phyloP scores from a whole-genome alignment of 1,140 invertebrate species.

The Pseudachorutes palmiensis region DNA sequence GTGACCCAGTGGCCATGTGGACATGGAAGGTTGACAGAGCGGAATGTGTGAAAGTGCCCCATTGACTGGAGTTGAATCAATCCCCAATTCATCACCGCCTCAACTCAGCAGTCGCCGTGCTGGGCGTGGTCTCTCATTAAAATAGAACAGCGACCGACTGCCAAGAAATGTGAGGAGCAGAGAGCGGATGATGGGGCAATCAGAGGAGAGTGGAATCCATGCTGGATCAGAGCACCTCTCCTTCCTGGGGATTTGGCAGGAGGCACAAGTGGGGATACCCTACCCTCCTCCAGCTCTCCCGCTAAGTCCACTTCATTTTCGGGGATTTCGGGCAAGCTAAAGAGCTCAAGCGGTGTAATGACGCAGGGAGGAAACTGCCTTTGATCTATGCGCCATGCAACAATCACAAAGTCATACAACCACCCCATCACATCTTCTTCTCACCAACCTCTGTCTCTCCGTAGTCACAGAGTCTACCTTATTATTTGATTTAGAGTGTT shows the following conservation, averaged over 20 bases:
- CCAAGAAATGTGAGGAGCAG: too few relatives aligned
- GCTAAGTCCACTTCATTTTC: not conserved
- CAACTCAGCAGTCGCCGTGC: too few relatives aligned
- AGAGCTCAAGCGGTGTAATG: conserved; percentile 12
- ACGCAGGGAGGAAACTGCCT: conserved; percentile 15
- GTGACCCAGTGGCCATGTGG: not conserved
- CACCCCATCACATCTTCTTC: not conserved
- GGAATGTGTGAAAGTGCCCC: conserved; percentile 21
- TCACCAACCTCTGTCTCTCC: not conserved
- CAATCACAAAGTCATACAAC: not conserved
- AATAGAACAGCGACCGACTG: too few relatives aligned
- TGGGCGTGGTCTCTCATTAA: too few relatives aligned
- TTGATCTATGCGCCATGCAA: conserved; percentile 15
- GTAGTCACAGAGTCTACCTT: not conserved
- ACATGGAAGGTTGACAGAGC: conserved; percentile 32
- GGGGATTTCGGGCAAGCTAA: not conserved
- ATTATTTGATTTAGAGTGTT: conserved; percentile 7
- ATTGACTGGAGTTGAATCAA: not conserved
- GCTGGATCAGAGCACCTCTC: too few relatives aligned
- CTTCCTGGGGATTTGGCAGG: too few relatives aligned
- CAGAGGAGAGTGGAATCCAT: too few relatives aligned
- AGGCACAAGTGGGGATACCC: too few relatives aligned
- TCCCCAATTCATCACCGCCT: not conserved
- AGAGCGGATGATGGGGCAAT: too few relatives aligned
- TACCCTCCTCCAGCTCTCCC: not conserved